phyloP scores from a whole-genome alignment of 2,797 vertebrate species.

The Sphaeramia orbicularis region DNA sequence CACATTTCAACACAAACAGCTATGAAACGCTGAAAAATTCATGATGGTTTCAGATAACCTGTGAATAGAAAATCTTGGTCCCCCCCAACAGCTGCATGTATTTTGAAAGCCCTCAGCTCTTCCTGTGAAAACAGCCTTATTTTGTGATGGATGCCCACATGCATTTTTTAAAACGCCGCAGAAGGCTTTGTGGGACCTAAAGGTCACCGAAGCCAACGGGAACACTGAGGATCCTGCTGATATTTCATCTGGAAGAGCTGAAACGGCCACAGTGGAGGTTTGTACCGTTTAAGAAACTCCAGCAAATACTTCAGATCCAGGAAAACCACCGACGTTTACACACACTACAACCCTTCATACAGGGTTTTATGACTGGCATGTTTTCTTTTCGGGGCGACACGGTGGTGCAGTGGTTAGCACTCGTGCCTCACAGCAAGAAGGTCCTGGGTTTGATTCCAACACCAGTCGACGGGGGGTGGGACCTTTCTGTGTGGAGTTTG shows the following conservation, averaged over 20 bases:
- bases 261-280: too few relatives aligned
- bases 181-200: background rate
- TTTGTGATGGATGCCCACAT: background rate
- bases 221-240: constrained; percentile 1
- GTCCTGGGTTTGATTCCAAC: too few relatives aligned
- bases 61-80: background rate
- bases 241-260: background rate
- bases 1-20: background rate
- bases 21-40: constrained; percentile 3
- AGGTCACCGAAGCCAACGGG: constrained; percentile 1
- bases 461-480: too few relatives aligned
- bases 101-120: background rate
- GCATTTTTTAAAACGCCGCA: constrained; percentile 6
- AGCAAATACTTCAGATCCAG: constrained; percentile 13
- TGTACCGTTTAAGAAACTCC: background rate
- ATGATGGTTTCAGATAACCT: background rate
- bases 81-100: background rate
- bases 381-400: too few relatives aligned
- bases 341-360: too few relatives aligned
- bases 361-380: too few relatives aligned
- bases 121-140: constrained; percentile 8
- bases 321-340: constrained; percentile 8
- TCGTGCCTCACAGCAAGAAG: too few relatives aligned
- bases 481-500: too few relatives aligned
- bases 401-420: too few relatives aligned